Base-by-base conservation (phyloP, 2,888 invertebrate species). In the Catocala sponsa region DNA sequence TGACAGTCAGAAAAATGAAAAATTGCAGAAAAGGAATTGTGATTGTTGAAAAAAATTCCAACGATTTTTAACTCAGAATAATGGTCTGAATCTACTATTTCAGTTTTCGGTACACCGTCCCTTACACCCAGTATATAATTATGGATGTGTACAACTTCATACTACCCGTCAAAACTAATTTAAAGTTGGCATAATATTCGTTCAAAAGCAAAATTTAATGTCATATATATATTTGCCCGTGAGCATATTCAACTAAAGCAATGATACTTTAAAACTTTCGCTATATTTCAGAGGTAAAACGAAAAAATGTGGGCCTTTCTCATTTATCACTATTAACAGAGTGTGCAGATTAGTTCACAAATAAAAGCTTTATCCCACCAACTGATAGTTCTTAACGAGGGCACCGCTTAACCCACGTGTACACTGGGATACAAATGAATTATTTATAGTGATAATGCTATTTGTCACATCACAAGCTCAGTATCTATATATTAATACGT, bases 311-410 rank as follows among this genome's bases (percentile, higher is more conserved):
- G 49, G 62, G 57, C n/a, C 53, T 46, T 57, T 35, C 65, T 48
- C 79, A 82, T 86, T 81, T 81, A 76, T 80, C 82, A 78, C 74
- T 82, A 84, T 86, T 85, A 84, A 81, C 81, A 82, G 68, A 61
- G 76, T 75, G 73, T 69, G 57, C 68, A 79, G 82, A 85, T 86
- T 85, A 84, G 84, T 82, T 73, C 74, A 73, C 79, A 79, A 87
- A 85, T 85, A 83, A 82, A 81, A 84, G 78, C 66, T 71, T 77
- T 67, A 78, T 78, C 63, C 72, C 52, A 44, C 59, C 55, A 58
- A 46, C 72, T 72, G 82, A 80, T 83, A 85, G 81, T 82, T 83
- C 77, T 71, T 87, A 87, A 86, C 80, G 83, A 86, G 84, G 70
- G 63, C 68, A 59, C 6, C 50, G 43, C 12, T 80, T 69, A 79